Evolutionary conservation across 2,113 vertebrate genomes (phyloP), one percentile per base, ranked within the genome.

Genomic region (Pseudopipra pipra): DNA sequence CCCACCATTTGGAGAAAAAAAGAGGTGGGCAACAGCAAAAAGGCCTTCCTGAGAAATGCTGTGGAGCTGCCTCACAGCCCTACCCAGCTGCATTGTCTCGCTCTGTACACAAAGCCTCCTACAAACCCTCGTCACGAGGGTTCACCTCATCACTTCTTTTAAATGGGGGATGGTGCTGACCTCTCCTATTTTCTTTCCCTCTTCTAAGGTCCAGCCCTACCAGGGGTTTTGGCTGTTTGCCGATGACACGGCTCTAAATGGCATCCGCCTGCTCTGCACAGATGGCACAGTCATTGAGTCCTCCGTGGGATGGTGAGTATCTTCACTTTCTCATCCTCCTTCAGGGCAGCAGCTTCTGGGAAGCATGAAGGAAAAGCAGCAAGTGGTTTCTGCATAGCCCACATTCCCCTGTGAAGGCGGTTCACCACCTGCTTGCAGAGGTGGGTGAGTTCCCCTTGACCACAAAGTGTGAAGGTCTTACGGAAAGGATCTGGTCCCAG

Each of bases 211-310:
- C 28, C 44, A 96, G 54, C 33, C 31, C 19, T 92, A 49, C 65
- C 90, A 81, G 51, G 92, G 86, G 35, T 84, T 92, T 16, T 95
- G 95, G 95, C 28, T 96, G 31, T 62, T 92, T 51, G 70, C n/a
- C 0, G 87, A 78, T 0, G 83, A 85, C 41, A 61, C 33, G 0
- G 83, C 95, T 65, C 68, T 92, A 83, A 94, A 94, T 0, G 58
- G 89, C 5, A 8, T 95, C 28, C n/a, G 37, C 22, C 84, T 94
- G 59, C 65, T 63, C 70, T 94, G 92, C 90, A 73, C 21, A 0
- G 95, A 94, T 0, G 39, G 85, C n/a, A 41, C 86, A 5, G 74
- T 51, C 77, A 81, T 87, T 0, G 46, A 93, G 56, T 95, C 91
- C 47, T 92, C 93, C 0, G 16, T 92, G n/a, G 78, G 86, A 1